Evolutionary conservation across 2,113 vertebrate species (phyloP).

Genomic region (zebrafish (Danio rerio)): DNA sequence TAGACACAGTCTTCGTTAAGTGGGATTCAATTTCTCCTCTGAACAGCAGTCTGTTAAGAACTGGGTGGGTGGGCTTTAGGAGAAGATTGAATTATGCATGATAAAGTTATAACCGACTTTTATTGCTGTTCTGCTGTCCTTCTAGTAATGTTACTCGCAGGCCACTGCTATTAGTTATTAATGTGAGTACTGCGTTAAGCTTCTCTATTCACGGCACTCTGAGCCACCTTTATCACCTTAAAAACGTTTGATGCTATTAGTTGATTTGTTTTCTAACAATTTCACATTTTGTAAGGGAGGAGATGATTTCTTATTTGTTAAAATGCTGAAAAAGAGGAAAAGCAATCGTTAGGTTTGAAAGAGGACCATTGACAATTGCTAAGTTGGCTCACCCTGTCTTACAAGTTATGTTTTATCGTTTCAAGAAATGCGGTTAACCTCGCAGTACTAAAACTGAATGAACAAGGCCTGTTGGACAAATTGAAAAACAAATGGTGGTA

Average conservation of each 20-base stretch:
- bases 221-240: conserved; percentile 77
- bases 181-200: conserved; percentile 88
- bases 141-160: conserved; percentile 97
- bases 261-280: neutral
- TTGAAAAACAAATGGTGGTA: conserved; percentile 99
- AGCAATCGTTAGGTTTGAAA: conserved; percentile 61
- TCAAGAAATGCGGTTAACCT: conserved; percentile 99
- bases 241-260: neutral
- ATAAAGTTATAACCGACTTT: conserved; percentile 86
- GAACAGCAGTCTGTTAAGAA: conserved; percentile 32
- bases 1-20: conserved; percentile 32
- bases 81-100: conserved; percentile 80
- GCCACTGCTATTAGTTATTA: conserved; percentile 97
- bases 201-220: conserved; percentile 1
- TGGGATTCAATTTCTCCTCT: conserved; percentile 43
- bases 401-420: conserved; percentile 99
- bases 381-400: conserved; percentile 99
- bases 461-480: conserved; percentile 99
- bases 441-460: conserved; percentile 99
- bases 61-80: conserved; percentile 48
- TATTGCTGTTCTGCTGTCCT: conserved; percentile 94
- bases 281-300: conserved; percentile 60
- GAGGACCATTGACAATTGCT: conserved; percentile 81
- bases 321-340: conserved; percentile 49
- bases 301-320: conserved; percentile 27